These are phyloP conservation scores for Tenodera sinensis DNA, from an alignment of 2,888 invertebrate species.

Conservation along the genomic window DNA sequence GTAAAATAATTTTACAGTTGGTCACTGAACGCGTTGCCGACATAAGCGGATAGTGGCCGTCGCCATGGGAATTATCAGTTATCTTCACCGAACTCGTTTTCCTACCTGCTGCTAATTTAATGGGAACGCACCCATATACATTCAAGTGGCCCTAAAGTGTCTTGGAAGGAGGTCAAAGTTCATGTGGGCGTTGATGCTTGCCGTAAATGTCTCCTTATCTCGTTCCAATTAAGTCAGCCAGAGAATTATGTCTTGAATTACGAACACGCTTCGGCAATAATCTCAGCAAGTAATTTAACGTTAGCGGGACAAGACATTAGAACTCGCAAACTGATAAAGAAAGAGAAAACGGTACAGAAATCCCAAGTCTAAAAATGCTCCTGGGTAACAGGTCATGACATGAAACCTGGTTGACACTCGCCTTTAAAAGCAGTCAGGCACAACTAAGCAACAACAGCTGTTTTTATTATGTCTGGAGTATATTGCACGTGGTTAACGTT, in stretches of 20 bases:
- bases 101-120: background rate
- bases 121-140: background rate
- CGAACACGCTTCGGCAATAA: background rate
- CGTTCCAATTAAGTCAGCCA: background rate
- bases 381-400: background rate
- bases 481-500: no score
- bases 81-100: background rate
- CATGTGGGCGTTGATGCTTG: background rate
- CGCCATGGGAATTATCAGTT: background rate
- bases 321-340: background rate
- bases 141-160: background rate
- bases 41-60: background rate
- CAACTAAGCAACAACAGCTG: no score
- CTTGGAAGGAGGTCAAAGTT: background rate
- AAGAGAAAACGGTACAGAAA: background rate
- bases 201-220: background rate
- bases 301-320: background rate
- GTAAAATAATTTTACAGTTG: no score
- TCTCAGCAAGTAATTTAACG: background rate
- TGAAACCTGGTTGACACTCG: background rate
- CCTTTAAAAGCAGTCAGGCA: no score
- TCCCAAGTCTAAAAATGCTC: background rate
- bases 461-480: no score
- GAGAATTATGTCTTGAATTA: background rate
- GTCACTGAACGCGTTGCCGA: no score